A percentile compares a stretch with the other conserved stretches of the same genome.
Conservation (phyloP, 1,140 invertebrate species). For the Euwallacea similis region DNA sequence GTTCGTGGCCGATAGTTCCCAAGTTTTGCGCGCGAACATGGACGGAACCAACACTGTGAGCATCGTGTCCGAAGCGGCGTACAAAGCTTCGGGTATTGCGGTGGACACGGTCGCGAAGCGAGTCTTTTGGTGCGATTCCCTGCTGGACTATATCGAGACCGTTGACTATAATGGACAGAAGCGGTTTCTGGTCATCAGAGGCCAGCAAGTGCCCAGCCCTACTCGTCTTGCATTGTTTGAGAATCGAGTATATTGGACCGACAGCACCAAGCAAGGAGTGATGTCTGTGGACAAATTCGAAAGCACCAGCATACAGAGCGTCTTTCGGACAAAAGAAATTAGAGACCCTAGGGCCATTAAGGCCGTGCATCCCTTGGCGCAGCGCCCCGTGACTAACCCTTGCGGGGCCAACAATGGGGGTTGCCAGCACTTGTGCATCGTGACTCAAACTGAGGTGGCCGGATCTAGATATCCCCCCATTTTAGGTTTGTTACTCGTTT, state of each 20-base stretch:
- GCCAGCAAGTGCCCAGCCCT: constrained; percentile 85
- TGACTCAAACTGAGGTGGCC: constrained; percentile 78
- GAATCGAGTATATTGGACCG: constrained; percentile 92
- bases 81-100: constrained; percentile 84
- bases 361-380: constrained; percentile 76
- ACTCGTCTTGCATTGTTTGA: constrained; percentile 86
- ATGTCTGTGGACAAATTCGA: constrained; percentile 90
- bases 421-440: constrained; percentile 95
- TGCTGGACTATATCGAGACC: constrained; percentile 96
- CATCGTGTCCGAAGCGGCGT: constrained; percentile 88
- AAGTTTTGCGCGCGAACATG: constrained; percentile 87
- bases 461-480: constrained; percentile 22
- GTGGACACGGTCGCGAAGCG: constrained; percentile 85
- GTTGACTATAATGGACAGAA: constrained; percentile 91
- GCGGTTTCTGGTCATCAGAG: constrained; percentile 75
- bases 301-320: constrained; percentile 71
- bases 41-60: constrained; percentile 80
- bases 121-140: constrained; percentile 95
- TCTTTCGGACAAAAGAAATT: constrained; percentile 79
- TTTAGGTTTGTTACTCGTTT: constrained; percentile 14
- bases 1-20: constrained; percentile 93
- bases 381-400: constrained; percentile 79
- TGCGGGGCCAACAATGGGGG: constrained; percentile 88
- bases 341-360: constrained; percentile 84
- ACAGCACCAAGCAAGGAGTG: constrained; percentile 92